Evolutionary conservation across 1,140 invertebrate species (phyloP).

Genomic region (Aphis gossypii): DNA sequence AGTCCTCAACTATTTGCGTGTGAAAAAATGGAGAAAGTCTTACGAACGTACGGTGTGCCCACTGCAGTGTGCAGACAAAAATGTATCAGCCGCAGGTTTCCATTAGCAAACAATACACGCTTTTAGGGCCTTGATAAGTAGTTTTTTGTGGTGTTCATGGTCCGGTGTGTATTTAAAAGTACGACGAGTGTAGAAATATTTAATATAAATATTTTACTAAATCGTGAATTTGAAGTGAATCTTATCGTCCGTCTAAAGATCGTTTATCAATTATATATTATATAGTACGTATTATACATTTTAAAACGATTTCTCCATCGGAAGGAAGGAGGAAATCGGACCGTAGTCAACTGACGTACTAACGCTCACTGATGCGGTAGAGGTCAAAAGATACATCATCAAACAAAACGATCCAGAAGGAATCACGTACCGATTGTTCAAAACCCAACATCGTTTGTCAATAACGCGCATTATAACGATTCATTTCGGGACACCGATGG

Average conservation of each 20-base stretch:
- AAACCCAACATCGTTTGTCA: not conserved
- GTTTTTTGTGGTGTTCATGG: not conserved
- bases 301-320: not conserved
- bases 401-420: not conserved
- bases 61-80: not conserved
- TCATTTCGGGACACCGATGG: not conserved
- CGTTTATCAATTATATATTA: not conserved
- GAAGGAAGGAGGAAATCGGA: no score
- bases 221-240: not conserved
- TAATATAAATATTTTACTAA: not conserved
- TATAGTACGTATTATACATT: not conserved
- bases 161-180: not conserved
- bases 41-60: not conserved
- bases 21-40: not conserved
- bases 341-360: not conserved
- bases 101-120: not conserved
- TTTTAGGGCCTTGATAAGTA: not conserved
- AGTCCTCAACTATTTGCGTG: not conserved
- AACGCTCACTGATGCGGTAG: not conserved
- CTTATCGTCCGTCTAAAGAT: not conserved
- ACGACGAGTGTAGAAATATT: not conserved
- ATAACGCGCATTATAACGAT: not conserved
- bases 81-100: not conserved
- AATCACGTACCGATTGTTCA: not conserved
- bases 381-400: not conserved